These are phyloP conservation scores for Drosophila yakuba DNA, from an alignment of 1,140 invertebrate species.

Conservation along the genomic window DNA sequence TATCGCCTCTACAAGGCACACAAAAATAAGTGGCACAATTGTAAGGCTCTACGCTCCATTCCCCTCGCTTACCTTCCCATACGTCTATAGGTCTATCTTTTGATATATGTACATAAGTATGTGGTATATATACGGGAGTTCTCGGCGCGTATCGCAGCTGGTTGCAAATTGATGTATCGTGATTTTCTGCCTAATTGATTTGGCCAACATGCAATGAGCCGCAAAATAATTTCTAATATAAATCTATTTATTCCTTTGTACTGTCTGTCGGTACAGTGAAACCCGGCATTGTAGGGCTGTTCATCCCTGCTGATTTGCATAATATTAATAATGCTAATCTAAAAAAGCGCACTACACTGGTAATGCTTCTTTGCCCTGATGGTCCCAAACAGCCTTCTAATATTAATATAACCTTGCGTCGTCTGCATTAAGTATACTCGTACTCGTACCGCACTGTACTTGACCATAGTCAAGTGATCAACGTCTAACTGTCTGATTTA, in stretches of 20 bases:
- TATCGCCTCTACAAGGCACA: slow-evolving; percentile 46
- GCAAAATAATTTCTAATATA: slow-evolving; percentile 40
- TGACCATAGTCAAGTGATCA: slow-evolving; percentile 52
- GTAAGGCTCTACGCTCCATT: slow-evolving; percentile 35
- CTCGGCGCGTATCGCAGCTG: slow-evolving; percentile 52
- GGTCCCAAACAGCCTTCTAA: too few species aligned
- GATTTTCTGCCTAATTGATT: slow-evolving; percentile 73
- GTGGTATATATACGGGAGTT: slow-evolving; percentile 3
- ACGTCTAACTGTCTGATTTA: slow-evolving; percentile 51
- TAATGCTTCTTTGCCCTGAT: too few species aligned
- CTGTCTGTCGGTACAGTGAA: slow-evolving; percentile 3
- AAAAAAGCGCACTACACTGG: too few species aligned
- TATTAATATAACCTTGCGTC: not conserved
- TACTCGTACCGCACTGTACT: slow-evolving; percentile 26
- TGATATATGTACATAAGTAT: not conserved
- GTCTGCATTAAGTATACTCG: not conserved
- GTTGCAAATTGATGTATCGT: slow-evolving; percentile 79
- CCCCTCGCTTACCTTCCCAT: not conserved
- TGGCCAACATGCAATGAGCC: slow-evolving; percentile 60
- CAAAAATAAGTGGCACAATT: slow-evolving; percentile 74
- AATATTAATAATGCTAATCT: too few species aligned
- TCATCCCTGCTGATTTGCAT: not conserved
- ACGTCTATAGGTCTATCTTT: not conserved
- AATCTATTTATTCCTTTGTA: slow-evolving; percentile 36
- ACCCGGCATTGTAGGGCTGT: not conserved